These are phyloP conservation scores for Atherinosoma microstoma DNA, from an alignment of 2,797 vertebrate genomes.

Conservation along the genomic window DNA sequence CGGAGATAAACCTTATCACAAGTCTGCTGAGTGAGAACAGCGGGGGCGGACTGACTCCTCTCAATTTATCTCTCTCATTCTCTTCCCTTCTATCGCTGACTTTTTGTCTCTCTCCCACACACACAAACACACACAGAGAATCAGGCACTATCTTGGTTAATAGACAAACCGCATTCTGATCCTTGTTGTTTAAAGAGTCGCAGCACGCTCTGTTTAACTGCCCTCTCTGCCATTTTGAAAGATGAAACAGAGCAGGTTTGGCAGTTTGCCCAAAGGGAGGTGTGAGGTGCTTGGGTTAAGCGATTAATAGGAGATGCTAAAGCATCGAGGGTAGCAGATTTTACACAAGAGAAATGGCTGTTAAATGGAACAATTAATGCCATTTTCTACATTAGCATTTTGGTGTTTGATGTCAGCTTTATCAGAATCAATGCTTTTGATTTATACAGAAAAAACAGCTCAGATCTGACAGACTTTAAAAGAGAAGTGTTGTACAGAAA, in stretches of 20 bases:
- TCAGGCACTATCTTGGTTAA: slow-evolving; percentile 51
- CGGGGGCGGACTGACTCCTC: slow-evolving; percentile 57
- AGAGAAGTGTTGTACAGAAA: background rate
- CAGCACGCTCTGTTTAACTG: slow-evolving; percentile 57
- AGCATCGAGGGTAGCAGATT: slow-evolving; percentile 48
- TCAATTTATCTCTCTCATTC: slow-evolving; percentile 67
- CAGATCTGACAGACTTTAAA: background rate
- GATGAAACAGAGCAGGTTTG: slow-evolving; percentile 69
- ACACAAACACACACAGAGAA: slow-evolving; percentile 24
- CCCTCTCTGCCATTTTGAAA: slow-evolving; percentile 62
- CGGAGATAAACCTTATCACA: slow-evolving; percentile 78
- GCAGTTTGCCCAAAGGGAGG: slow-evolving; percentile 56
- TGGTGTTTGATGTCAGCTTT: slow-evolving; percentile 1
- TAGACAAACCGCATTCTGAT: slow-evolving; percentile 62
- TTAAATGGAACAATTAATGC: slow-evolving; percentile 43
- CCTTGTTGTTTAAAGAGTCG: slow-evolving; percentile 65
- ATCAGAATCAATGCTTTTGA: slow-evolving; percentile 9
- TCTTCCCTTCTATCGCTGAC: slow-evolving; percentile 20
- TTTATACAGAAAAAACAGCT: slow-evolving; percentile 10
- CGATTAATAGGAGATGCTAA: slow-evolving; percentile 60
- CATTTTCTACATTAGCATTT: slow-evolving; percentile 6
- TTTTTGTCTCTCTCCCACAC: slow-evolving; percentile 8
- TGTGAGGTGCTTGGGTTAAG: slow-evolving; percentile 61
- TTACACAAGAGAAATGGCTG: slow-evolving; percentile 35
- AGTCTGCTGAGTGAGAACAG: slow-evolving; percentile 69